Evolutionary conservation across 2,113 vertebrate genomes (phyloP).

Genomic region (Haemorhous mexicanus): DNA sequence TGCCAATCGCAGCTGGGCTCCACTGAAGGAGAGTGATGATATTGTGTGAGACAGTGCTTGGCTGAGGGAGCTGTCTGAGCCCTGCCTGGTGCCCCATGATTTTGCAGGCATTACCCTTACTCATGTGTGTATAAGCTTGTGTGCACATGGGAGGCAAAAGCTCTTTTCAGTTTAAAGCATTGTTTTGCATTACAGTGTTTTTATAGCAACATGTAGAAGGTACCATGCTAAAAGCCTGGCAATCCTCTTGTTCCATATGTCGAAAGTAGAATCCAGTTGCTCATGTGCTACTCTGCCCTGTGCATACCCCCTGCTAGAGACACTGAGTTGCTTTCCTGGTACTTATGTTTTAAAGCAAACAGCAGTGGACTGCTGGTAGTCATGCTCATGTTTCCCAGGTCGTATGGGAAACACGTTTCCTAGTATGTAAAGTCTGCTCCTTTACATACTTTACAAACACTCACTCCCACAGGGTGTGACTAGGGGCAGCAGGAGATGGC

Average conservation of each 20-base stretch:
- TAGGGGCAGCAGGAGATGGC: neutral
- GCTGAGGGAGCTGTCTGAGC: neutral
- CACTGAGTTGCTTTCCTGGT: neutral
- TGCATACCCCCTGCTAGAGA: neutral
- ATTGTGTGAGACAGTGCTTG: fast-evolving
- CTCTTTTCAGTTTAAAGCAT: neutral
- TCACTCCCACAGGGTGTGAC: fast-evolving
- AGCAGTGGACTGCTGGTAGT: neutral
- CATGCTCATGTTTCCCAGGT: neutral
- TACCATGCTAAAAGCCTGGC: neutral
- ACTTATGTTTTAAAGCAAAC: neutral
- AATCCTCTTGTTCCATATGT: neutral
- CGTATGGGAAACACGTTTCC: too few relatives aligned
- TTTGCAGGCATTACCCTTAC: neutral
- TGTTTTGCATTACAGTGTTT: neutral
- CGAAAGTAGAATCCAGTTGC: neutral
- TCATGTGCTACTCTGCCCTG: fast-evolving
- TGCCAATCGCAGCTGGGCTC: fast-evolving
- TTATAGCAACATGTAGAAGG: neutral
- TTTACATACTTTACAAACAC: neutral
- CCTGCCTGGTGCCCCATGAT: fast-evolving
- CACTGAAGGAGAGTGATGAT: neutral
- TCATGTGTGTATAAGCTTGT: neutral
- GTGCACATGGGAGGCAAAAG: neutral
- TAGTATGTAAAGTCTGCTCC: neutral